Conservation (phyloP, 2,113 vertebrate genomes). For the Narcine bancroftii region DNA sequence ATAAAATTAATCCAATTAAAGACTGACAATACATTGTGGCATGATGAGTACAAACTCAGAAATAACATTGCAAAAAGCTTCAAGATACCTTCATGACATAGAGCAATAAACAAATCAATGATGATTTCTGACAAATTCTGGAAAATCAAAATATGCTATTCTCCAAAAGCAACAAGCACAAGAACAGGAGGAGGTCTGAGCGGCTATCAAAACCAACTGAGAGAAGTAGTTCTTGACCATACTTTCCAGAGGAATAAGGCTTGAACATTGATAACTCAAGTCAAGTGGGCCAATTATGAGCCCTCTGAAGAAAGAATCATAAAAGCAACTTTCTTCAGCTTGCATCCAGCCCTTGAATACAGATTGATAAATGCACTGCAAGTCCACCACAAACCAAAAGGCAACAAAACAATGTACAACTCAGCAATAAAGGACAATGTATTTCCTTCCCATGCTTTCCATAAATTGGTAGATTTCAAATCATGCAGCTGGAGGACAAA, state of each 20-base stretch:
- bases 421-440: neutral
- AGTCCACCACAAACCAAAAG: neutral
- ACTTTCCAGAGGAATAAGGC: constrained; percentile 3
- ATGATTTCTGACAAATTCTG: constrained; percentile 2
- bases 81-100: constrained; percentile 8
- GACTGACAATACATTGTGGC: neutral
- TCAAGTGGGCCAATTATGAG: neutral
- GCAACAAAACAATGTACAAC: neutral
- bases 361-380: neutral
- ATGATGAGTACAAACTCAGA: neutral
- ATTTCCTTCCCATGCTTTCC: neutral
- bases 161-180: constrained; percentile 26
- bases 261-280: neutral
- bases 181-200: neutral
- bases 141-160: neutral
- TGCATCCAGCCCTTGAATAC: neutral
- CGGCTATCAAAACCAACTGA: constrained; percentile 15
- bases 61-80: neutral
- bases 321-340: neutral
- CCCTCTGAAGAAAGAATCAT: constrained; percentile 28
- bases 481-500: neutral
- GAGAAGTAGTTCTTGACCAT: neutral
- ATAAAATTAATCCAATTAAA: neutral
- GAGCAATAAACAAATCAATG: constrained; percentile 11
- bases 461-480: neutral